Percentiles rank a stretch among this genome's conserved stretches.
Conservation (phyloP, 2,797 vertebrate species). For the Gorsachius magnificus region DNA sequence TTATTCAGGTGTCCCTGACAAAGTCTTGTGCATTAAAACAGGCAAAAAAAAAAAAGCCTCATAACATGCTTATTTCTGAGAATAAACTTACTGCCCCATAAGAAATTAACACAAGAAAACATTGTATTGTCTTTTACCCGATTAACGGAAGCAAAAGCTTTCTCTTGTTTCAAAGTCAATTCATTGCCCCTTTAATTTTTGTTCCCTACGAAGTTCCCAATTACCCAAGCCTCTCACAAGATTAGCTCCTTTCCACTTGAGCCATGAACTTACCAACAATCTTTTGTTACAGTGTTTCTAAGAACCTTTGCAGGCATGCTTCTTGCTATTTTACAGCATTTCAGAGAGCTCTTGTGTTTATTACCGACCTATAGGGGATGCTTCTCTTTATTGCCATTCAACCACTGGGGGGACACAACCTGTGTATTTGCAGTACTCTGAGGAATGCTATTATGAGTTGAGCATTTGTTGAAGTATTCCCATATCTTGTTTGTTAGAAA, state of each 20-base stretch:
- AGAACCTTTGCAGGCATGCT: not conserved
- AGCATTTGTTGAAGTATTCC: not conserved
- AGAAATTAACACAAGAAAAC: not conserved
- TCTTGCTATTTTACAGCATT: not conserved
- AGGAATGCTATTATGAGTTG: not conserved
- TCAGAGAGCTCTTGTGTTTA: not conserved
- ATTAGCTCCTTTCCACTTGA: not conserved
- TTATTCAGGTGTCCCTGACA: not conserved
- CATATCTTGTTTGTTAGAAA: not conserved
- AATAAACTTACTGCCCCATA: not conserved
- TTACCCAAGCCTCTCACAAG: not conserved
- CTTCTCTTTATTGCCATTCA: not conserved
- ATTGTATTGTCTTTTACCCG: not conserved
- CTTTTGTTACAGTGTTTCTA: not conserved
- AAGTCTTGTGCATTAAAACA: not conserved
- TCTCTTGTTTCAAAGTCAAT: not conserved
- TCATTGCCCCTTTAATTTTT: not conserved
- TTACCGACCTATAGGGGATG: not conserved
- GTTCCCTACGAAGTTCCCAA: not conserved
- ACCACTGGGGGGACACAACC: accelerated
- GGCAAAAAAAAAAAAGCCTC: not conserved
- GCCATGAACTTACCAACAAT: not conserved
- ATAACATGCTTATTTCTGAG: not conserved
- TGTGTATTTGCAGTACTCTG: not conserved
- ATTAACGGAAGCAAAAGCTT: not conserved